Conservation (phyloP, 1,140 invertebrate species). For the Macrobrachium nipponense region DNA sequence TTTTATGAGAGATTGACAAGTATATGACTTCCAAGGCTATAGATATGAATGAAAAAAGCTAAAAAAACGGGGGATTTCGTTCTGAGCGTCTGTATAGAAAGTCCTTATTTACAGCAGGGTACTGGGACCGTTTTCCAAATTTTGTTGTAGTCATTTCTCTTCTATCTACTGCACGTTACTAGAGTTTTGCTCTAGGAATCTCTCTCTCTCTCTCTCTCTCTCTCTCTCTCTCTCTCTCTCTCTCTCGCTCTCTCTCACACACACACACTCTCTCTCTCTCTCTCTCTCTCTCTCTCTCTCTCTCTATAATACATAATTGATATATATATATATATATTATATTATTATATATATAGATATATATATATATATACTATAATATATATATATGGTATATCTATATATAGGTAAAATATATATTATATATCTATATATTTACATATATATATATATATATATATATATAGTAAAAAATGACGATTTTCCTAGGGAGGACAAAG, state of each 20-base stretch:
- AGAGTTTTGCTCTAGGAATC: neutral
- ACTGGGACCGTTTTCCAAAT: no score
- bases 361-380: constrained; percentile 21
- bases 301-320: neutral
- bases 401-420: neutral
- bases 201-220: constrained; percentile 4
- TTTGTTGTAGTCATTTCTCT: neutral
- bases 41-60: no score
- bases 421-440: neutral
- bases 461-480: no score
- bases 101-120: no score
- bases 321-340: constrained; percentile 17
- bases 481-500: no score
- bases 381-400: constrained; percentile 16
- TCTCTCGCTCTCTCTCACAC: neutral
- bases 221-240: constrained; percentile 20
- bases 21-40: no score
- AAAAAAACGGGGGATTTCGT: no score
- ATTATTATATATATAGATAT: constrained; percentile 6
- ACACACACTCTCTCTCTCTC: constrained; percentile 14
- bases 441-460: neutral
- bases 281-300: neutral
- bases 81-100: no score
- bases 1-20: no score
- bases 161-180: neutral